Conservation (phyloP, 2,113 vertebrate genomes). For the Odobenus rosmarus region DNA sequence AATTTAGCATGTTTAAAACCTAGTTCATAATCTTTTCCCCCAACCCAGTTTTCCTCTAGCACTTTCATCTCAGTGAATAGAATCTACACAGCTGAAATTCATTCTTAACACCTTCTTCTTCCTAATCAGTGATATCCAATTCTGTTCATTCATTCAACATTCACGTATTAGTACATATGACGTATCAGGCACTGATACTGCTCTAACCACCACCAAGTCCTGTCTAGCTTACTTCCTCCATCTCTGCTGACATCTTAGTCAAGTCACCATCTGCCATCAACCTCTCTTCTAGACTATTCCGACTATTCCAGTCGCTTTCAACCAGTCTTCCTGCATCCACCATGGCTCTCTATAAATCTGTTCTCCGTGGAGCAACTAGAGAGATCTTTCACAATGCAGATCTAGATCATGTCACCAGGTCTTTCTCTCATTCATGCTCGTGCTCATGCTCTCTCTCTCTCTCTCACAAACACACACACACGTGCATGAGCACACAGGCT, state of each 20-base stretch:
- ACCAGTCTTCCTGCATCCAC: background rate
- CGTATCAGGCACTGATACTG: background rate
- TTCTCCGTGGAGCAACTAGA: background rate
- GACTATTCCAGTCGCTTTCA: background rate
- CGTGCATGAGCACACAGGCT: background rate
- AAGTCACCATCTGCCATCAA: background rate
- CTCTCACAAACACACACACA: background rate
- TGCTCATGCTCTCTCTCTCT: background rate
- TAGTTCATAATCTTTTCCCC: background rate
- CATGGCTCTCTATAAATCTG: background rate
- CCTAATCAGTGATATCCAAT: background rate
- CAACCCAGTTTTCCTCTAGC: background rate
- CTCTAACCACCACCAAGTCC: background rate
- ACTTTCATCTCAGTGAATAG: background rate
- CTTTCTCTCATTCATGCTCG: background rate
- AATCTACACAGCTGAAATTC: background rate
- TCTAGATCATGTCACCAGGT: background rate
- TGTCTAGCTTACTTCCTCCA: background rate
- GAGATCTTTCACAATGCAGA: slow-evolving; percentile 13
- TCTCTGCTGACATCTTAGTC: background rate
- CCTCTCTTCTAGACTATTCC: background rate
- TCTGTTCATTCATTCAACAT: background rate
- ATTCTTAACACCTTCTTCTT: background rate
- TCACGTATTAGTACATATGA: background rate
- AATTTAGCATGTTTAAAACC: slow-evolving; percentile 21